Evolutionary conservation across 2,113 vertebrate genomes (phyloP).

Genomic region (Ranitomeya imitator): DNA sequence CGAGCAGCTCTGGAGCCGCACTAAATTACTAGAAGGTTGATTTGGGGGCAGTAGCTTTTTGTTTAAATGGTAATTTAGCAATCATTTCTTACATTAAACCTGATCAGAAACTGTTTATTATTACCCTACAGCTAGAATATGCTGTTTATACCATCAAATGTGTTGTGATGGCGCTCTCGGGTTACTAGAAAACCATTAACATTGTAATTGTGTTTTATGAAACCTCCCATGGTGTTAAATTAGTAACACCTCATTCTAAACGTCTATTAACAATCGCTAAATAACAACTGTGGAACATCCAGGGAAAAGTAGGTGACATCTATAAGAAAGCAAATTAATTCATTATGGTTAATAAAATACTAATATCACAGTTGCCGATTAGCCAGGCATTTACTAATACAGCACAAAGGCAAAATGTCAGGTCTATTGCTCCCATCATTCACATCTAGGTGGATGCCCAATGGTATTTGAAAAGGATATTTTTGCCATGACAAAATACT

Average conservation of each 20-base stretch:
- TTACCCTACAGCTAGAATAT: background rate
- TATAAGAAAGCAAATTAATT: constrained; percentile 50
- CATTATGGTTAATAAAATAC: constrained; percentile 22
- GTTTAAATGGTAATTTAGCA: constrained; percentile 12
- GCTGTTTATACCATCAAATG: constrained; percentile 23
- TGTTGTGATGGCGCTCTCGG: constrained; percentile 1
- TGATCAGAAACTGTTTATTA: constrained; percentile 10
- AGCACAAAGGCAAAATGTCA: constrained; percentile 52
- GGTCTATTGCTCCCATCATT: background rate
- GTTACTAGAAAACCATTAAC: constrained; percentile 46
- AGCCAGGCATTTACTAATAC: constrained; percentile 47
- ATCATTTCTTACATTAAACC: background rate
- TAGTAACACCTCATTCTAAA: constrained; percentile 45
- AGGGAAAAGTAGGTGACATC: constrained; percentile 43
- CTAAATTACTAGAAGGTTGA: background rate
- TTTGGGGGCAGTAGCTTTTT: background rate
- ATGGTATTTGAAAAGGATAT: background rate
- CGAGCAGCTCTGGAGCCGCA: background rate
- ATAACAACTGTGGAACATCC: constrained; percentile 37
- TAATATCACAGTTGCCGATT: background rate
- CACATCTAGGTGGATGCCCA: background rate
- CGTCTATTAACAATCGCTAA: constrained; percentile 40
- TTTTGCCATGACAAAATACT: background rate
- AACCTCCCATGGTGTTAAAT: constrained; percentile 48
- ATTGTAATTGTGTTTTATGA: constrained; percentile 43